Evolutionary conservation across 92 coral and sea anemone genomes (phyloP), one percentile per base, ranked within the genome.

Genomic region (Bergia sp.): DNA sequence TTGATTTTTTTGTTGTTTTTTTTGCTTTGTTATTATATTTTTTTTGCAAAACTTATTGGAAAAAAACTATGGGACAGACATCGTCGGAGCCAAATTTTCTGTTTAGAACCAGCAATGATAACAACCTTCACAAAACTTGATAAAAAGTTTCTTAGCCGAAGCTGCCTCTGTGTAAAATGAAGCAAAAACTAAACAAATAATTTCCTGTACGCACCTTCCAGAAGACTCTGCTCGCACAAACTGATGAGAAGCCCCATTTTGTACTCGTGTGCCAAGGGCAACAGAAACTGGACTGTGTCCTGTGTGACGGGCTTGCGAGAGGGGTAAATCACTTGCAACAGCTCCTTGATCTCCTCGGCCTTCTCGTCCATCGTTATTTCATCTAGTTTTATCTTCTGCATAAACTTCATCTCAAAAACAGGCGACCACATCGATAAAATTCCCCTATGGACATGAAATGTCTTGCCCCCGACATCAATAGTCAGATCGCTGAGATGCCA

Each of bases 391-490:
- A 89, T 93, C 81, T 95, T 95, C 77, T 40, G 89, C 74, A 89
- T 86, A 86, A 95, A 95, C 92, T 93, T 93, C 78, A 69, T 93
- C 87, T 95, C 98, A 87, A 95, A 95, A 55, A 95, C 96, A 37
- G 95, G 98, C 36, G 98, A 95, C 98, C 98, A 95, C 95, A 95
- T 95, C 12, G 98, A 95, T 23, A 95, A 79, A 45, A 94, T 95
- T 15, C 92, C 90, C 82, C 76, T 95, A 71, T 95, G 98, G n/a
- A 93, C 96, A 78, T 95, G 92, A 73, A 91, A 91, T 65, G 79
- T 91, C 79, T 88, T 95, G 23, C 92, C 98, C 55, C 91, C 94
- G 58, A 90, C 96, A 85, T 47, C 86, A 40, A 95, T 85, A 4
- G 93, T 85, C 38, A 86, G 81, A 77, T 95, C 98, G 80, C 98